These are phyloP conservation scores for Antennarius maculatus DNA, from an alignment of 2,797 vertebrate genomes.

Conservation along the genomic window DNA sequence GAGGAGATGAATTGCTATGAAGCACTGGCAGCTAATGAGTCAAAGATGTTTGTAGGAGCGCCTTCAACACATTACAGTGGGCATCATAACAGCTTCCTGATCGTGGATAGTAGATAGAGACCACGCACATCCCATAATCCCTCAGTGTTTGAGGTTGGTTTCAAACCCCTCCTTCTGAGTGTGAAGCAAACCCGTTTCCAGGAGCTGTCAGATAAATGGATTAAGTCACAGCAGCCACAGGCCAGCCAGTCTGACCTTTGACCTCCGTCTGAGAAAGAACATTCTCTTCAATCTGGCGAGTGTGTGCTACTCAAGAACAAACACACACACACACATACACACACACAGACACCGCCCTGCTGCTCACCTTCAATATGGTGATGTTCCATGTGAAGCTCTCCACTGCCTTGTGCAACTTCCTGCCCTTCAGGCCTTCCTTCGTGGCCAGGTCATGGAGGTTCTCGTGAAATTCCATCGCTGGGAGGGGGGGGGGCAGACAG, in stretches of 20 bases:
- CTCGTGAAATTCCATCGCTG: conserved; percentile 99
- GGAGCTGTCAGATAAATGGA: conserved; percentile 3
- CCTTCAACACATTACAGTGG: no score
- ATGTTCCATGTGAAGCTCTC: conserved; percentile 99
- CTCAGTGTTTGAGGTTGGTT: not conserved
- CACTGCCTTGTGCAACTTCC: conserved; percentile 93
- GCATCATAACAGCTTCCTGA: no score
- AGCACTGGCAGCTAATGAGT: no score
- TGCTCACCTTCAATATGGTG: conserved; percentile 93
- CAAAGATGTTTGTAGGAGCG: no score
- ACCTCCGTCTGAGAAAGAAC: not conserved
- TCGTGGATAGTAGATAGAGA: not conserved
- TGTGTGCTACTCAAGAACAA: not conserved
- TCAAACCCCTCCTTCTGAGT: not conserved
- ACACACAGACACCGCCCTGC: not conserved
- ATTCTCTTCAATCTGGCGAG: conserved; percentile 5
- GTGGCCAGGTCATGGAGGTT: conserved; percentile 90
- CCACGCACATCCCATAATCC: not conserved
- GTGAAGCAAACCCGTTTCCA: not conserved
- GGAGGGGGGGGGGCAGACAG: not conserved
- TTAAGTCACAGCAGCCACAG: not conserved
- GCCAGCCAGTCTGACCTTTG: not conserved
- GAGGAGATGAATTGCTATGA: no score
- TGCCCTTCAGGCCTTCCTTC: conserved; percentile 95
- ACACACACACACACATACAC: not conserved